Conservation (phyloP, 2,888 invertebrate genomes). For the Plebejus melissa region DNA sequence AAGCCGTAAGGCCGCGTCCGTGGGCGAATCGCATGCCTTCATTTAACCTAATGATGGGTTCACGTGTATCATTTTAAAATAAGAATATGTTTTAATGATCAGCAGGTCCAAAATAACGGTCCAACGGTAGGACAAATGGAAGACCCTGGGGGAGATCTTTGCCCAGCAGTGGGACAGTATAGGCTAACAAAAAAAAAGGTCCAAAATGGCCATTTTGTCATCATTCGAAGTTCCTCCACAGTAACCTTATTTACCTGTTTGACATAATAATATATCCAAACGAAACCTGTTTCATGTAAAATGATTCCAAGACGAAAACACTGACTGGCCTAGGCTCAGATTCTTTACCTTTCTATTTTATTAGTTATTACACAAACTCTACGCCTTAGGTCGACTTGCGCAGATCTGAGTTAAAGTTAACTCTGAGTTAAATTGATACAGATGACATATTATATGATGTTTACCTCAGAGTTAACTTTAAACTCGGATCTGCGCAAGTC, state of each 20-base stretch:
- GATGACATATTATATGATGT: too few species aligned
- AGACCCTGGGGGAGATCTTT: too few species aligned
- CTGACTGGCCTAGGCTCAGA: background rate
- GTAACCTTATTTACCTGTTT: background rate
- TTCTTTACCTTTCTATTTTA: background rate
- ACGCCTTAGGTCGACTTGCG: too few species aligned
- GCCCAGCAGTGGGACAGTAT: too few species aligned
- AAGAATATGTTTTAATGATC: background rate
- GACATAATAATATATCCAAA: too few species aligned
- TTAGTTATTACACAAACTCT: background rate
- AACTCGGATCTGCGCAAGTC: too few species aligned
- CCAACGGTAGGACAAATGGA: too few species aligned
- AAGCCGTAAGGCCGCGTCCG: slow-evolving; percentile 58
- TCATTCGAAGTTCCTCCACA: background rate
- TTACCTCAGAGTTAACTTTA: too few species aligned
- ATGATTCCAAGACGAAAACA: background rate
- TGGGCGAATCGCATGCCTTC: slow-evolving; percentile 58
- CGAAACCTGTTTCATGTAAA: background rate
- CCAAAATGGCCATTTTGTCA: background rate
- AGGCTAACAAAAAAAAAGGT: too few species aligned
- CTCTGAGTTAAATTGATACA: too few species aligned
- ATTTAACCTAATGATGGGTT: slow-evolving; percentile 33
- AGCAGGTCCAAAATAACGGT: too few species aligned
- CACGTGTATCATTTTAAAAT: slow-evolving; percentile 25
- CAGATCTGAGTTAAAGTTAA: too few species aligned